Evolutionary conservation across 2,888 invertebrate species (phyloP).

Genomic region (Nemoura dubitans): DNA sequence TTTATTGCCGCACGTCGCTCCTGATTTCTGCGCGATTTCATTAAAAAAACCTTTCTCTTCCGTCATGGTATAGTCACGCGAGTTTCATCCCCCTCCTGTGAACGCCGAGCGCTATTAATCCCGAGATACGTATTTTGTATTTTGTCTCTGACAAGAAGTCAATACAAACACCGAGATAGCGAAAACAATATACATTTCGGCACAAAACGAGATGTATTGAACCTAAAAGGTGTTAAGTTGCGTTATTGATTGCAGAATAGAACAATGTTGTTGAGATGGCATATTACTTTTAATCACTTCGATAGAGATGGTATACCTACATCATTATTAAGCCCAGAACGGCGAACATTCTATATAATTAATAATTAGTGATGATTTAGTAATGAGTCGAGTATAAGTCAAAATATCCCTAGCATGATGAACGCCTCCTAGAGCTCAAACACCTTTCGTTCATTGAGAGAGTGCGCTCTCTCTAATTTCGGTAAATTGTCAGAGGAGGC

Average conservation of each 20-base stretch:
- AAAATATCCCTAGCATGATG: background rate
- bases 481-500: background rate
- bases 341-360: background rate
- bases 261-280: background rate
- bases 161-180: background rate
- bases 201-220: too few species aligned
- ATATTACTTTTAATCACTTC: background rate
- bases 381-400: background rate
- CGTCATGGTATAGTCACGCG: background rate
- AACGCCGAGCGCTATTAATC: background rate
- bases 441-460: background rate
- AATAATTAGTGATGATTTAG: background rate
- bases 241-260: background rate
- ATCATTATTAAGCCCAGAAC: background rate
- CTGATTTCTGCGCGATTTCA: conserved; percentile 20
- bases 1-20: conserved; percentile 24
- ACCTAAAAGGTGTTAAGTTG: too few species aligned
- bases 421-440: background rate
- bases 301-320: too few species aligned
- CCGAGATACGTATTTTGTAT: background rate
- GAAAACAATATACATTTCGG: too few species aligned
- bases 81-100: conserved; percentile 8
- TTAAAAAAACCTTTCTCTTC: conserved; percentile 24
- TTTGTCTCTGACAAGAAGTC: background rate
- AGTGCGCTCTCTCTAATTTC: background rate